Evolutionary conservation across 2,888 invertebrate genomes (phyloP), one percentile per base, ranked within the genome.

Genomic region (Clunio marinus): DNA sequence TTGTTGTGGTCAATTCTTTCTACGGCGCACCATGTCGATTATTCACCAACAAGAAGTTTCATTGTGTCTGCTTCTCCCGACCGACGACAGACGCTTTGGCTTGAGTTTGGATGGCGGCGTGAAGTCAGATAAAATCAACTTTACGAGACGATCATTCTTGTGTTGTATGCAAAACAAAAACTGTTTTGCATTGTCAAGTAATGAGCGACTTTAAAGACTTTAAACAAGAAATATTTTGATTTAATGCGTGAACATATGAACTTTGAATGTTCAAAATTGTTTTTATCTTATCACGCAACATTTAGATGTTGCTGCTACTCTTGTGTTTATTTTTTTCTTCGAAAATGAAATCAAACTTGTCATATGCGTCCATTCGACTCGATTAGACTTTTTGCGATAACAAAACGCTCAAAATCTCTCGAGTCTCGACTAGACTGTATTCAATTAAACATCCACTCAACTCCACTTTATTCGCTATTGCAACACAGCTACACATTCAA

Each of bases 41-140:
- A 51, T 22, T 51, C 20, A 22, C 7, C 51, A 22, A 22, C 13
- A 5, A 8, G 51, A 51, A 51, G 22, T 41, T 41, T 41, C 22
- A 22, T 51, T 51, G 51, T 51, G 51, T 51, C 51, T 51, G 51
- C 51, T 20, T n/a, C n/a, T n/a, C n/a, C n/a, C n/a, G n/a, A n/a
- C n/a, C n/a, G n/a, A n/a, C n/a, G n/a, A n/a, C n/a, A n/a, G n/a
- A n/a, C n/a, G n/a, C n/a, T n/a, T n/a, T n/a, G n/a, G n/a, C n/a
- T n/a, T n/a, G n/a, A n/a, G 51, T 22, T 22, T 51, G 20, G 41
- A 10, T 41, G n/a, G n/a, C 41, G 41, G 20, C 17, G 22, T 17
- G 51, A 20, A 51, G 51, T 20, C 51, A 22, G 51, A 51, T 51
- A 8, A n/a, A 8, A 13, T 32, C 35, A 22, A 51, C 51, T 17